Base-by-base conservation (phyloP, 2,797 vertebrate genomes). In the Onychomys leucogaster region DNA sequence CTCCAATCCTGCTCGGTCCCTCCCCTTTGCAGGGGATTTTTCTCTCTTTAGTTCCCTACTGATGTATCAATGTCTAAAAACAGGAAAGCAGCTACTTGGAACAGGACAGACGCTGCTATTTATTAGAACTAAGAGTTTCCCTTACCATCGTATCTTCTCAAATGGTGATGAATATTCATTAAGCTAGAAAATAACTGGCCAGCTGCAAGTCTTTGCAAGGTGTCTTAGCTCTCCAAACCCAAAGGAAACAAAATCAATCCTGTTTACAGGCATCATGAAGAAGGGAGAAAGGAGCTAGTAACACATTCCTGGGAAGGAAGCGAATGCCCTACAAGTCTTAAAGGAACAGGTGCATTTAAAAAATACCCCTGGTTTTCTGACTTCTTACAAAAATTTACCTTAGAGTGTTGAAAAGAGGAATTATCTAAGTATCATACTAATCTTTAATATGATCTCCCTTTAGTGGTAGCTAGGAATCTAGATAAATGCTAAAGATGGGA, bases 111-210 rank as follows among this genome's bases (percentile, higher is more conserved):
- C 55, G 21, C 77, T 90, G 86, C 89, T 67, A 49, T 87, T 75
- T 96, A 87, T 92, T 89, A 90, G 89, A 96, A 78, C 87, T 89
- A 93, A 96, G 90, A 57, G 61, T 94, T 94, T 97, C 89, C 69
- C 65, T 92, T 94, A 90, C 82, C 92, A 82, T 69, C 32, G 82
- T 95, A 25, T 86, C 78, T 97, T 97, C 94, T 81, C 86, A 90
- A 94, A 84, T 90, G 19, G 78, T 9, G 8, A 92, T 97, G 95
- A 97, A 97, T 98, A 98, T 97, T 98, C 94, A 97, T 97, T 63
- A 95, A 95, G 46, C 61, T 80, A 57, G 29, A 46, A 82, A 92
- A 93, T 92, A 76, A 90, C 52, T 65, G 34, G 46, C 88, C 94
- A 96, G 96, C 93, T 97, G 95, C 89, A 81, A 71, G 91, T 96